Percentiles rank a stretch among this genome's conserved stretches.
phyloP scores from a whole-genome alignment of 1,140 invertebrate genomes.

The Brachionus rubens region DNA sequence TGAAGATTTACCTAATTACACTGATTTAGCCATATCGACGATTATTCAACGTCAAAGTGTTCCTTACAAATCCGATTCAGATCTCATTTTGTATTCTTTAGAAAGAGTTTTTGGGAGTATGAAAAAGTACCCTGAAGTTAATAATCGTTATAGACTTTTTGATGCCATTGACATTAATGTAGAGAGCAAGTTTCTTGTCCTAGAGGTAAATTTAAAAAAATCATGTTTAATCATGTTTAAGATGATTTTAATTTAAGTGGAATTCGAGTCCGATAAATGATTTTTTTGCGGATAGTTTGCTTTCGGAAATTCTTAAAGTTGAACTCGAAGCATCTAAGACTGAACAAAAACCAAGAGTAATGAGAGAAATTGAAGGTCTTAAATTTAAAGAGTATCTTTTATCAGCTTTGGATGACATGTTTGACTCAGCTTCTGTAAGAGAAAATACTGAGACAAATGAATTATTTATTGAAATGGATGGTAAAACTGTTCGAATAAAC shows the following conservation, averaged over 20 bases:
- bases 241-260: constrained; percentile 70
- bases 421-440: neutral
- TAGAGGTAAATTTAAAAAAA: constrained; percentile 67
- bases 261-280: constrained; percentile 87
- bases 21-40: constrained; percentile 85
- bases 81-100: neutral
- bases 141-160: constrained; percentile 54
- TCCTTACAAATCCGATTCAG: constrained; percentile 70
- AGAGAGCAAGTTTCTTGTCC: constrained; percentile 76
- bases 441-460: neutral
- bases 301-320: constrained; percentile 66
- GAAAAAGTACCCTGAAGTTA: constrained; percentile 17
- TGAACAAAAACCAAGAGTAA: neutral
- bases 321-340: constrained; percentile 50
- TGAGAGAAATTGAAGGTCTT: neutral
- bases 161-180: constrained; percentile 74
- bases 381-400: constrained; percentile 1
- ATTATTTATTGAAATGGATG: constrained; percentile 13
- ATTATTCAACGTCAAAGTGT: constrained; percentile 85
- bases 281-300: constrained; percentile 92
- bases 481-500: constrained; percentile 2
- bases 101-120: constrained; percentile 10
- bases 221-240: neutral
- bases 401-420: constrained; percentile 20
- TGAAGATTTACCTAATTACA: constrained; percentile 86